Conservation (phyloP, 2,888 invertebrate species). For the Trachelus troglodyta region DNA sequence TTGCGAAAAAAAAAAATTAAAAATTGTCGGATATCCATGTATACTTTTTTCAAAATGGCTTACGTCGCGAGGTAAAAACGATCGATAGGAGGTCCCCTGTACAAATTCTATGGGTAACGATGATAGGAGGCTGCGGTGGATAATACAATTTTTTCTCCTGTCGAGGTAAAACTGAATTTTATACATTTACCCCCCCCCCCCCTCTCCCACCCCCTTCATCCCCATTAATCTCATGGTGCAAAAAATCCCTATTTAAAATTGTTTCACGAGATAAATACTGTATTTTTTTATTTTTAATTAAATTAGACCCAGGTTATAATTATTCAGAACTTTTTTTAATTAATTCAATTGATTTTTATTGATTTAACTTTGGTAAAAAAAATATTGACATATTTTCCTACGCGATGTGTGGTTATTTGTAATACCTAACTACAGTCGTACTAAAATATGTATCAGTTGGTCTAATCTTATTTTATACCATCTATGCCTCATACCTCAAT, state of each 20-base stretch:
- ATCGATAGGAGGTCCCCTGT: background rate
- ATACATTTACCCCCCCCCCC: background rate
- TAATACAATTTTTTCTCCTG: background rate
- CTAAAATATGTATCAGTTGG: background rate
- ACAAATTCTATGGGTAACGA: background rate
- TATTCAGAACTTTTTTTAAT: background rate
- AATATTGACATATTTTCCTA: too few species aligned
- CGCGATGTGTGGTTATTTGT: too few species aligned
- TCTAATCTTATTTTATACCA: background rate
- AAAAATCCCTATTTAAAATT: background rate
- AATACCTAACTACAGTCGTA: background rate
- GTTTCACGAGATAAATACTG: background rate
- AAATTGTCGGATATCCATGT: background rate
- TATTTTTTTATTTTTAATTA: background rate
- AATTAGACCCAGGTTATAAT: background rate
- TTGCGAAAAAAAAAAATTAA: background rate
- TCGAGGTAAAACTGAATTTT: background rate
- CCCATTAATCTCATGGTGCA: background rate
- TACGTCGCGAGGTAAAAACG: background rate
- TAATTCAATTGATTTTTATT: too few species aligned
- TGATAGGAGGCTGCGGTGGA: background rate
- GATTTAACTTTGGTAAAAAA: too few species aligned
- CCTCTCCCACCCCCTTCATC: too few species aligned
- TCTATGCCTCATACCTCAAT: background rate
- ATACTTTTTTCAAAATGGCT: background rate